These are phyloP conservation scores for Drosophila albomicans DNA, from an alignment of 1,140 invertebrate genomes.

Conservation along the genomic window DNA sequence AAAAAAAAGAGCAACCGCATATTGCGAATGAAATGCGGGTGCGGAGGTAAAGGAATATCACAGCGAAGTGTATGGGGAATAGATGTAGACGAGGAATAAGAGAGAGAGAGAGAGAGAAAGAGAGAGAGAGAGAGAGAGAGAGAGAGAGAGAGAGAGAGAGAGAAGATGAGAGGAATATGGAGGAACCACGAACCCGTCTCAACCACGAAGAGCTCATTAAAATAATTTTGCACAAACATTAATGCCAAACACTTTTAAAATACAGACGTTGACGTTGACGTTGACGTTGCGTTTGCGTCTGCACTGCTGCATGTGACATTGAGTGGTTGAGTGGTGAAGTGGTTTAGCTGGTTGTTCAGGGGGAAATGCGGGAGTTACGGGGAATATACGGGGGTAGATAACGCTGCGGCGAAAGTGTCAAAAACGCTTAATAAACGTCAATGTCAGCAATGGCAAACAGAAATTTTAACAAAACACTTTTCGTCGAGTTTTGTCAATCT, in stretches of 20 bases:
- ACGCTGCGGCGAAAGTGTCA: constrained; percentile 75
- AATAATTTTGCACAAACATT: constrained; percentile 81
- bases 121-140: neutral
- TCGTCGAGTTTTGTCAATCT: constrained; percentile 42
- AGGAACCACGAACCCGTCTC: neutral
- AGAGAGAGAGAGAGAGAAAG: too few relatives aligned
- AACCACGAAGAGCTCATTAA: constrained; percentile 71
- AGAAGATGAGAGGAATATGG: neutral
- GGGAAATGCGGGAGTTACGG: neutral
- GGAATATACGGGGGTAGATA: constrained; percentile 47
- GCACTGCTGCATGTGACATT: constrained; percentile 70
- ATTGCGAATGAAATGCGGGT: constrained; percentile 33
- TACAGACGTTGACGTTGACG: constrained; percentile 47
- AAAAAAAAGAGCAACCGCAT: constrained; percentile 34
- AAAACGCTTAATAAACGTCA: constrained; percentile 84
- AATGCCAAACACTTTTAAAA: constrained; percentile 65
- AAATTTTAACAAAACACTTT: constrained; percentile 78
- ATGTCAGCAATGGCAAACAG: constrained; percentile 79
- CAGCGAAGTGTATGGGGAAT: neutral
- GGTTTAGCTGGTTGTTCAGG: constrained; percentile 48
- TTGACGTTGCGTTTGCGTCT: constrained; percentile 1
- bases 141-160: neutral
- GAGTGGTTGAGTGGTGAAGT: constrained; percentile 71
- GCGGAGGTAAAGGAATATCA: too few relatives aligned
- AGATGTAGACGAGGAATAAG: neutral